phyloP scores from a whole-genome alignment of 2,888 invertebrate genomes.

The Eupithecia abbreviata region DNA sequence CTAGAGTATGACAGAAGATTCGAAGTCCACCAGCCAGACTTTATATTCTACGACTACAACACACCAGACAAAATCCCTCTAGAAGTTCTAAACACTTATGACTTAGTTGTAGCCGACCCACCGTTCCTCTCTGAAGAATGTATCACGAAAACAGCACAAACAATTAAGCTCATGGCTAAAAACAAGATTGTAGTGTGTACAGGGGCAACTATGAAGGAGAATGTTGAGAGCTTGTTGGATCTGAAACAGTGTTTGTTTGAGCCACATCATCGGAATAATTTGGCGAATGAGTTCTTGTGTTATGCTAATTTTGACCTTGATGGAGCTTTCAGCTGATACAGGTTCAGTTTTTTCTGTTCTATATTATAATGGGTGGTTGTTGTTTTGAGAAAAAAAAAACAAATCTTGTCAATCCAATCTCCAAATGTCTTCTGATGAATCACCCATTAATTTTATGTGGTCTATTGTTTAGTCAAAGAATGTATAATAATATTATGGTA shows the following conservation, averaged over 20 bases:
- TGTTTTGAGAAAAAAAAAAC: too few species aligned
- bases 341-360: neutral
- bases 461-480: neutral
- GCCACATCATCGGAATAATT: conserved; percentile 93
- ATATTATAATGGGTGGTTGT: too few species aligned
- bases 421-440: too few species aligned
- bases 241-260: conserved; percentile 87
- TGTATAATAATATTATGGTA: too few species aligned
- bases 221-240: conserved; percentile 85
- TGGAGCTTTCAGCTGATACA: conserved; percentile 60
- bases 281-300: conserved; percentile 96
- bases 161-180: conserved; percentile 89
- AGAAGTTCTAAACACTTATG: conserved; percentile 85
- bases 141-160: conserved; percentile 90
- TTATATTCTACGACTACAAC: conserved; percentile 94
- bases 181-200: conserved; percentile 94
- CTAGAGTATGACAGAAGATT: conserved; percentile 95
- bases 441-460: neutral
- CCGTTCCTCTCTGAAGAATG: conserved; percentile 98
- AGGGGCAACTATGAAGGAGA: conserved; percentile 91
- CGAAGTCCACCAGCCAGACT: conserved; percentile 89
- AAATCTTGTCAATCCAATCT: too few species aligned
- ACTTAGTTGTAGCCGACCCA: conserved; percentile 96
- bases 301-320: conserved; percentile 94
- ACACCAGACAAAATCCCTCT: conserved; percentile 87